Percentiles rank a stretch among this genome's conserved stretches.
Conservation (phyloP, 2,888 invertebrate genomes). For the Smittia aterrima region DNA sequence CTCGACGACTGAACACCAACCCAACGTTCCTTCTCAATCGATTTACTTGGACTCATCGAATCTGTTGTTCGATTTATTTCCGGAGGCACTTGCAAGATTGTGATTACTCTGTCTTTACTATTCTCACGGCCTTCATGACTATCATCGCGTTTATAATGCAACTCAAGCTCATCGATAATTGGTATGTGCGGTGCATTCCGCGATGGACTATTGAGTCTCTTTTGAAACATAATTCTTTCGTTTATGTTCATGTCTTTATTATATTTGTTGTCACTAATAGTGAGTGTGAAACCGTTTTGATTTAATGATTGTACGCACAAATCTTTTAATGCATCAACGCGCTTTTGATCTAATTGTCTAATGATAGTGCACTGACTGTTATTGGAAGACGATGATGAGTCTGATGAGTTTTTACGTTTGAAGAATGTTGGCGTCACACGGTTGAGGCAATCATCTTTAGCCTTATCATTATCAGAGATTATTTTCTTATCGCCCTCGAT, state of each 20-base stretch:
- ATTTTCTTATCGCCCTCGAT: constrained; percentile 39
- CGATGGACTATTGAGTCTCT: constrained; percentile 21
- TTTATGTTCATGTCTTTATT: not conserved
- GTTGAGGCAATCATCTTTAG: not conserved
- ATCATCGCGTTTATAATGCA: constrained; percentile 54
- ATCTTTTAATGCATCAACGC: constrained; percentile 27
- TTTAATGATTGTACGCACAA: constrained; percentile 28
- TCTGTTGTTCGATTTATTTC: constrained; percentile 51
- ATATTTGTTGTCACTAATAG: not conserved
- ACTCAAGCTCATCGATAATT: constrained; percentile 37
- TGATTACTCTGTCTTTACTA: constrained; percentile 48
- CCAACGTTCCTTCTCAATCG: constrained; percentile 51
- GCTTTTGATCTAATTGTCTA: constrained; percentile 1
- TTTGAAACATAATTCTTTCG: constrained; percentile 24
- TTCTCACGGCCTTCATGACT: constrained; percentile 55
- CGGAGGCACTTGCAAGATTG: constrained; percentile 54
- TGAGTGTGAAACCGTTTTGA: constrained; percentile 1
- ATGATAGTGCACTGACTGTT: constrained; percentile 41
- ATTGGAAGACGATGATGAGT: constrained; percentile 38
- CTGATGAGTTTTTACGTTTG: constrained; percentile 28
- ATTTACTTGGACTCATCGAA: constrained; percentile 42
- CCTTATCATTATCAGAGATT: constrained; percentile 28
- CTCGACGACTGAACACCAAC: constrained; percentile 61
- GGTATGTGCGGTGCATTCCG: constrained; percentile 35
- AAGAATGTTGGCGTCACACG: constrained; percentile 4